Evolutionary conservation across 2,797 vertebrate genomes (phyloP).

Genomic region (Pagetopsis macropterus): DNA sequence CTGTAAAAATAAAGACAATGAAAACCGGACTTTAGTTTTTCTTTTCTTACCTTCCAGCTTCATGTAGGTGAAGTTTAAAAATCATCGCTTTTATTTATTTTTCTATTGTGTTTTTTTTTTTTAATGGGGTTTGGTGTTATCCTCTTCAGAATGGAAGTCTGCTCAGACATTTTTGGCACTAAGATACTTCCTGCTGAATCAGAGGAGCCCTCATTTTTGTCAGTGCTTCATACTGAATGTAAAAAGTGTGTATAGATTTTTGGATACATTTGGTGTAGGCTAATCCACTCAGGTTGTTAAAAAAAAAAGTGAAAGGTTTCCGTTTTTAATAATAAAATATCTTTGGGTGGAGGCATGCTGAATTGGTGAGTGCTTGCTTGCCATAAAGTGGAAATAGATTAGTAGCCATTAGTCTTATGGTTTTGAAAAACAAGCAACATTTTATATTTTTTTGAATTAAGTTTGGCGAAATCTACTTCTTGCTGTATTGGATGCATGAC

Average conservation of each 20-base stretch:
- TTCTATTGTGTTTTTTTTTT: background rate
- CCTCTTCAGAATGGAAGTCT: background rate
- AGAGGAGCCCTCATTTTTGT: too few relatives aligned
- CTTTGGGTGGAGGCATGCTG: too few relatives aligned
- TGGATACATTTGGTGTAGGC: too few relatives aligned
- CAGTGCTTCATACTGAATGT: too few relatives aligned
- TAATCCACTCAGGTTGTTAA: too few relatives aligned
- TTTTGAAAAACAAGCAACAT: background rate
- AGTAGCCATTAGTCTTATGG: too few relatives aligned
- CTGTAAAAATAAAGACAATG: slow-evolving; percentile 45
- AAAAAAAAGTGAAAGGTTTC: too few relatives aligned
- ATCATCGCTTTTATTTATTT: background rate
- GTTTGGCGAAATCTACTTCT: background rate
- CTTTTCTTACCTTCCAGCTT: background rate
- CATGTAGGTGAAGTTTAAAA: background rate
- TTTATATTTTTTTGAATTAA: background rate
- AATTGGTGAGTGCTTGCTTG: too few relatives aligned
- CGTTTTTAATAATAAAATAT: too few relatives aligned
- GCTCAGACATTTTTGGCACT: background rate
- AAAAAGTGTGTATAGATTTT: too few relatives aligned
- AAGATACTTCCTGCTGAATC: too few relatives aligned
- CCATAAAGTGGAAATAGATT: too few relatives aligned
- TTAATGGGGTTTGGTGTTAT: background rate
- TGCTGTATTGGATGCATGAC: background rate
- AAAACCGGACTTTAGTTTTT: background rate